These are phyloP conservation scores for Neomonachus schauinslandi DNA, from an alignment of 2,113 vertebrate species.

Conservation along the genomic window DNA sequence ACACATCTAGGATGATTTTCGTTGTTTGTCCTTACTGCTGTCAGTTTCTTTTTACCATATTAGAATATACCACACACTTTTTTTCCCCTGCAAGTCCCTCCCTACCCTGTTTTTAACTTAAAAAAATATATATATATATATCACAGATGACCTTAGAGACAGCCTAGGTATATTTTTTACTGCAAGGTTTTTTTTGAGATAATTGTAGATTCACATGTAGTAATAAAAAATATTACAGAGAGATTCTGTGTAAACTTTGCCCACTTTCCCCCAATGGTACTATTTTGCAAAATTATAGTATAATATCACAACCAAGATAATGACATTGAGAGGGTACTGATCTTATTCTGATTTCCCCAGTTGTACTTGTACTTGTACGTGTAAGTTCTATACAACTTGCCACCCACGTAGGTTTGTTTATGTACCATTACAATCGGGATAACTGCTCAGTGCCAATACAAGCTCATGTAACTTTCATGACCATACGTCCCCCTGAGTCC, in stretches of 20 bases:
- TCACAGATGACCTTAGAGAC: neutral
- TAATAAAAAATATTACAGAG: neutral
- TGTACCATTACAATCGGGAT: neutral
- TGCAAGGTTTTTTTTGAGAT: neutral
- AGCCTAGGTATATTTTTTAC: neutral
- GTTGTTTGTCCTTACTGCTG: neutral
- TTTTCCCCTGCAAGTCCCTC: neutral
- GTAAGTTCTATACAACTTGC: neutral
- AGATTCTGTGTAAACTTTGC: neutral
- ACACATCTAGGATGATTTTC: neutral
- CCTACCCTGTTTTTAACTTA: neutral
- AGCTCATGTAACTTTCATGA: neutral
- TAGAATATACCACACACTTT: neutral
- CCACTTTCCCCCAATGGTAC: neutral
- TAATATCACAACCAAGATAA: neutral
- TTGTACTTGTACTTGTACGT: neutral
- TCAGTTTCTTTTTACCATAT: neutral
- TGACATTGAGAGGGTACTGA: too few species aligned
- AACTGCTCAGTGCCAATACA: neutral
- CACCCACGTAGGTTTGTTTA: neutral
- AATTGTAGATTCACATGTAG: neutral
- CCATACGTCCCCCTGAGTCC: too few species aligned
- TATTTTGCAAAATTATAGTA: neutral
- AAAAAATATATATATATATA: neutral
- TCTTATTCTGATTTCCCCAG: neutral